Evolutionary conservation across 2,113 vertebrate genomes (phyloP), one percentile per base, ranked within the genome.

Genomic region (Pollimyrus isidori): DNA sequence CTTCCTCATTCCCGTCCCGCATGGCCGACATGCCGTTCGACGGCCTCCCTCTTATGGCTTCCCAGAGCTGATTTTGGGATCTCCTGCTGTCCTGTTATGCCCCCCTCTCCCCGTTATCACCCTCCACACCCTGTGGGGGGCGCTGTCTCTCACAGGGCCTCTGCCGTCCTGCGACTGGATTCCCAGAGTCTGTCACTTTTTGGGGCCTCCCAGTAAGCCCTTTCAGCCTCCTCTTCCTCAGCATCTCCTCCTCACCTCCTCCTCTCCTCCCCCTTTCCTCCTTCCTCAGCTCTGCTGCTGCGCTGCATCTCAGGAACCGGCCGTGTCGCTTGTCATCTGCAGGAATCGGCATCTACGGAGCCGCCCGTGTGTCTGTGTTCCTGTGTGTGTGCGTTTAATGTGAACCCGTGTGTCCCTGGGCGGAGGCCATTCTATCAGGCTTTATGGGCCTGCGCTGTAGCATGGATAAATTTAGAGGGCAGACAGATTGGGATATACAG

Each of bases 391-490:
- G 50, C 23, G 73, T 48, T 30, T n/a, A 3, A 35, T 82, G 87
- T 76, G 23, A 89, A n/a, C 50, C 17, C 88, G 23, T 65, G 49
- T 85, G 0, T 48, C 49, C 92, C 48, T 58, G 50, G 87, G 56
- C 10, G 52, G 87, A 39, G 45, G 13, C 46, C 73, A 26, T 21
- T 90, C 52, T 82, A 49, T 89, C 42, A 83, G 39, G 88, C n/a
- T 50, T 7, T 26, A 21, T 17, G 23, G 21, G 19, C 82, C 82
- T 84, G 82, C 45, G 11, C 45, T 45, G 42, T 48, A 84, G 82
- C 23, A 45, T 84, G 45, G 82, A 84, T 84, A 84, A 48, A 84
- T 84, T 48, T 46, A 48, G 42, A 84, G 82, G 21, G 21, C 17
- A 21, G 19, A 48, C 19, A 84, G 42, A 53, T 87, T 53, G 49